Percentiles rank a stretch among this genome's conserved stretches.
These are phyloP conservation scores for Eremophila alpestris DNA, from an alignment of 2,797 vertebrate genomes.

Conservation along the genomic window DNA sequence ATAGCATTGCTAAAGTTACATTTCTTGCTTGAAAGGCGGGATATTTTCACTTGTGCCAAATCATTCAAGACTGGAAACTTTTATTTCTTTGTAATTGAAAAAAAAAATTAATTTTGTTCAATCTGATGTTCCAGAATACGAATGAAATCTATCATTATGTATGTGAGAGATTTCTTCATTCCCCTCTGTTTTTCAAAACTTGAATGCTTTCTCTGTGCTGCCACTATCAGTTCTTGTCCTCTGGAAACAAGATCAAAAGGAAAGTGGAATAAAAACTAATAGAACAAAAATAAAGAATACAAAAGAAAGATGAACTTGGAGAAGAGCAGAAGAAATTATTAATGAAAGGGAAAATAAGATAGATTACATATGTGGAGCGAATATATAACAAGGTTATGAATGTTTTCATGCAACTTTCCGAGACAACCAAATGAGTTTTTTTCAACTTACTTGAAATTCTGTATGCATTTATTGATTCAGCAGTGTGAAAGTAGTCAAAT, in stretches of 20 bases:
- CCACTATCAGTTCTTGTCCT: not conserved
- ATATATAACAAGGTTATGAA: not conserved
- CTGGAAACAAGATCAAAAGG: conserved; percentile 29
- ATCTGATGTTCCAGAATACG: not conserved
- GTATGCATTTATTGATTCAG: not conserved
- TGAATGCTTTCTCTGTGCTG: not conserved
- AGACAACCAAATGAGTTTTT: not conserved
- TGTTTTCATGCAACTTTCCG: not conserved
- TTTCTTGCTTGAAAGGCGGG: not conserved
- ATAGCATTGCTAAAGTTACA: not conserved
- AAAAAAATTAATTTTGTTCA: not conserved
- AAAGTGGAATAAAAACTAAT: not conserved
- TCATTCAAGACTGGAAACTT: not conserved
- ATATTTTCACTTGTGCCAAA: not conserved
- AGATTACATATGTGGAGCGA: not conserved
- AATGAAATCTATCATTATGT: not conserved
- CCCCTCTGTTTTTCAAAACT: not conserved
- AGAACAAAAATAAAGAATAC: not conserved
- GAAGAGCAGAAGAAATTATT: not conserved
- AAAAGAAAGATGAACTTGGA: not conserved
- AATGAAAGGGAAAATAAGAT: not conserved
- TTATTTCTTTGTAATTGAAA: not conserved
- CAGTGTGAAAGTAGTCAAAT: not conserved
- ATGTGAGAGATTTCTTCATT: not conserved
- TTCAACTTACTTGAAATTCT: not conserved